These are phyloP conservation scores for Ferrisia virgata DNA, from an alignment of 2,888 invertebrate genomes.

Conservation along the genomic window DNA sequence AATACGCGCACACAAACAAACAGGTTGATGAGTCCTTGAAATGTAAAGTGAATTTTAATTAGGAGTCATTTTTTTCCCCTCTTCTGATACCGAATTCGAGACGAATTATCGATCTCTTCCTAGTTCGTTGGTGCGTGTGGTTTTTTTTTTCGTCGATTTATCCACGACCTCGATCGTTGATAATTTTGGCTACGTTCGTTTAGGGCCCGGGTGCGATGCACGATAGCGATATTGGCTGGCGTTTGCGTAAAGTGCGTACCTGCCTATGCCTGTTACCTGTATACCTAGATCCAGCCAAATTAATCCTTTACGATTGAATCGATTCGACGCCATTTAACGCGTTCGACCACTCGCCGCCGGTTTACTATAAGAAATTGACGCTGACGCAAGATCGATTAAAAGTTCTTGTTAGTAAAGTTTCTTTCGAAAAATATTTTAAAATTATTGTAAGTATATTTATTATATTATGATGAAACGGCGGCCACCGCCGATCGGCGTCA, in stretches of 20 bases:
- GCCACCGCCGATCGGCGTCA: no score
- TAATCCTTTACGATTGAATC: no score
- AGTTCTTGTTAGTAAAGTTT: background rate
- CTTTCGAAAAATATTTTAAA: background rate
- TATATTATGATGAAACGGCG: background rate
- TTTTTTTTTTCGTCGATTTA: background rate
- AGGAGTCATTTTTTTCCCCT: background rate
- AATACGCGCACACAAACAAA: background rate
- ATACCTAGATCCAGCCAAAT: no score
- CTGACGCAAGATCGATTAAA: background rate
- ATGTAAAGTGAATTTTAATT: conserved; percentile 26
- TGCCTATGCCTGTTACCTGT: no score
- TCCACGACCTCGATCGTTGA: background rate
- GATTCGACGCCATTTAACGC: no score
- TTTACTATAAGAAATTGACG: no score
- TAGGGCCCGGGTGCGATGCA: no score
- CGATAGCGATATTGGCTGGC: no score
- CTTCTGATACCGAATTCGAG: background rate
- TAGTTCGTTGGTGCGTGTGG: background rate
- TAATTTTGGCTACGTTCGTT: background rate
- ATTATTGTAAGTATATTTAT: no score
- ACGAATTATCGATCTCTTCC: background rate
- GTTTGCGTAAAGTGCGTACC: no score
- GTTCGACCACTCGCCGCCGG: background rate
- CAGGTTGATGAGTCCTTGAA: conserved; percentile 22